Conservation (phyloP, 2,113 vertebrate genomes). For the Meleagris gallopavo region DNA sequence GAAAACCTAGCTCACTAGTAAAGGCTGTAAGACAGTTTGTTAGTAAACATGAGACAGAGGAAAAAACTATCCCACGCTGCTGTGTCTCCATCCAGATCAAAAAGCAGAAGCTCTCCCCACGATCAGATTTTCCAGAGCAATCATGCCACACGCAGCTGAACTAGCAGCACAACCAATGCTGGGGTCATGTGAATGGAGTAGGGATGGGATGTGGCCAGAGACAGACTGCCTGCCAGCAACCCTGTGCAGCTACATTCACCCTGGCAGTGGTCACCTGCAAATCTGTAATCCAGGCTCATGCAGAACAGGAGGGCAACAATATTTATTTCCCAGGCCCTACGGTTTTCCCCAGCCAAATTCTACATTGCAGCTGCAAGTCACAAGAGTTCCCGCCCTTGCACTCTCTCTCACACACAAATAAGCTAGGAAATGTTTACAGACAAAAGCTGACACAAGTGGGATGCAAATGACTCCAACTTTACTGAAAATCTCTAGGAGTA, state of each 20-base stretch:
- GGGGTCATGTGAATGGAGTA: neutral
- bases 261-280: neutral
- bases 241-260: neutral
- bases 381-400: neutral
- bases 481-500: neutral
- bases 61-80: neutral
- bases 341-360: conserved; percentile 11
- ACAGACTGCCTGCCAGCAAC: neutral
- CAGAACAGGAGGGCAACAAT: neutral
- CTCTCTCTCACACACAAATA: neutral
- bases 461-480: neutral
- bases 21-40: neutral
- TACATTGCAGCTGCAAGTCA: conserved; percentile 2
- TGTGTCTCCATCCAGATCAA: neutral
- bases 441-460: conserved; percentile 1
- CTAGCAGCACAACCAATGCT: neutral
- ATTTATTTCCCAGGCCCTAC: neutral
- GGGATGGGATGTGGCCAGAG: neutral
- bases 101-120: neutral
- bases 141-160: rapidly evolving
- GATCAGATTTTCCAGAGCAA: neutral
- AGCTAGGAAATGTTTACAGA: conserved; percentile 1
- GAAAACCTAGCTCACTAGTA: neutral
- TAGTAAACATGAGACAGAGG: neutral
- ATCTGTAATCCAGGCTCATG: neutral